Evolutionary conservation across 1,140 invertebrate genomes (phyloP).

Genomic region (Bombus confusus): DNA sequence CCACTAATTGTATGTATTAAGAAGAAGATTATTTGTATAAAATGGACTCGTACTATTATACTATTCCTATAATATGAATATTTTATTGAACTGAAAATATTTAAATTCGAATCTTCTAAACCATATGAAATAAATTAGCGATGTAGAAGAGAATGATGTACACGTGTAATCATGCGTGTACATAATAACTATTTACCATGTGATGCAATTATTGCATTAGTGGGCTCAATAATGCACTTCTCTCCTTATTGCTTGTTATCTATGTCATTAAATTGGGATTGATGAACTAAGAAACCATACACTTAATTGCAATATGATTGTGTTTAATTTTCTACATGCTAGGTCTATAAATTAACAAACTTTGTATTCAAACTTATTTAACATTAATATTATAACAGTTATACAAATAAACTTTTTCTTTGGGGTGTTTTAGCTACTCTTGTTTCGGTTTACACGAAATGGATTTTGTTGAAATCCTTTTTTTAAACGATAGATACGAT

Average conservation of each 20-base stretch:
- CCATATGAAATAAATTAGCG: background rate
- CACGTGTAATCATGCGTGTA: too few relatives aligned
- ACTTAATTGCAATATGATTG: background rate
- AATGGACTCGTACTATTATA: too few relatives aligned
- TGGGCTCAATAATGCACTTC: constrained; percentile 7
- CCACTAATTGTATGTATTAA: too few relatives aligned
- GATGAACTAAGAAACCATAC: background rate
- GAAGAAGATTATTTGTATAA: too few relatives aligned
- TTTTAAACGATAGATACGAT: background rate
- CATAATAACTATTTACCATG: background rate
- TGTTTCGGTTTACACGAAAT: background rate
- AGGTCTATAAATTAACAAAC: background rate
- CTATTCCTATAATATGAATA: too few relatives aligned
- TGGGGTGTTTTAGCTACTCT: too few relatives aligned
- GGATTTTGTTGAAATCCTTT: background rate
- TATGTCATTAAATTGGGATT: constrained; percentile 5
- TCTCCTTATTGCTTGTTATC: background rate
- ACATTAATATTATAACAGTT: too few relatives aligned
- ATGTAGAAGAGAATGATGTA: background rate
- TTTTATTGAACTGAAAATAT: too few relatives aligned
- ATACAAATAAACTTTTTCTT: too few relatives aligned
- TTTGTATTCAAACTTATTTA: too few relatives aligned
- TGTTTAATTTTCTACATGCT: background rate
- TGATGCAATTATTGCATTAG: constrained; percentile 5
- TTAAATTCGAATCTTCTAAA: background rate